phyloP scores from a whole-genome alignment of 2,797 vertebrate species.

The Hemitrygon akajei region DNA sequence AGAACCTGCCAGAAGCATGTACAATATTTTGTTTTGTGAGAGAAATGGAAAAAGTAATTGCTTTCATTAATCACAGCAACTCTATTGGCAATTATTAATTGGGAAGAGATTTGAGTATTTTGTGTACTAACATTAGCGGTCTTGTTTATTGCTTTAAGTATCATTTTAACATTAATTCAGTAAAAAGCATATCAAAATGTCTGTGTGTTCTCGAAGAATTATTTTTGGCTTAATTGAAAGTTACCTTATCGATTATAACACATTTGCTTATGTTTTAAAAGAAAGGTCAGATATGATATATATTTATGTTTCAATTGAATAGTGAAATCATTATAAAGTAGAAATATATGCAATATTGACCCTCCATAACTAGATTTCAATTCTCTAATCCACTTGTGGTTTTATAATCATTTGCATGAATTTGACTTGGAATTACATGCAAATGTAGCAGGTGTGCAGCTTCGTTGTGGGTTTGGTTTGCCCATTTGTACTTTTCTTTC shows the following conservation, averaged over 20 bases:
- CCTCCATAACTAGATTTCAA: background rate
- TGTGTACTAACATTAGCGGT: no score
- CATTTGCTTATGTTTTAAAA: background rate
- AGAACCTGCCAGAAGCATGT: background rate
- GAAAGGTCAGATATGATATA: background rate
- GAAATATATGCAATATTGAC: background rate
- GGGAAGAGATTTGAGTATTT: background rate
- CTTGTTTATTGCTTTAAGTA: background rate
- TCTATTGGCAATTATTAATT: background rate
- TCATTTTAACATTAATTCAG: background rate
- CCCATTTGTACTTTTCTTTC: background rate
- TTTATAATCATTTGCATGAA: background rate
- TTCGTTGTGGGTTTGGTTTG: background rate
- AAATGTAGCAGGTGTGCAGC: background rate
- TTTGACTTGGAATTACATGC: background rate
- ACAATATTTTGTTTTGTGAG: background rate
- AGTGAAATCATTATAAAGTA: background rate
- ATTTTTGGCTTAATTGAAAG: background rate
- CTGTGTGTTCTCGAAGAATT: background rate
- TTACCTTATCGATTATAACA: background rate
- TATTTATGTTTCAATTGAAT: background rate
- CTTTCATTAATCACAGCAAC: background rate
- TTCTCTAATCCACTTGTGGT: no score
- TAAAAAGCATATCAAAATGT: background rate
- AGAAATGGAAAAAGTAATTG: background rate